Evolutionary conservation across 92 coral and sea anemone genomes (phyloP).

Genomic region (Bergia sp.): DNA sequence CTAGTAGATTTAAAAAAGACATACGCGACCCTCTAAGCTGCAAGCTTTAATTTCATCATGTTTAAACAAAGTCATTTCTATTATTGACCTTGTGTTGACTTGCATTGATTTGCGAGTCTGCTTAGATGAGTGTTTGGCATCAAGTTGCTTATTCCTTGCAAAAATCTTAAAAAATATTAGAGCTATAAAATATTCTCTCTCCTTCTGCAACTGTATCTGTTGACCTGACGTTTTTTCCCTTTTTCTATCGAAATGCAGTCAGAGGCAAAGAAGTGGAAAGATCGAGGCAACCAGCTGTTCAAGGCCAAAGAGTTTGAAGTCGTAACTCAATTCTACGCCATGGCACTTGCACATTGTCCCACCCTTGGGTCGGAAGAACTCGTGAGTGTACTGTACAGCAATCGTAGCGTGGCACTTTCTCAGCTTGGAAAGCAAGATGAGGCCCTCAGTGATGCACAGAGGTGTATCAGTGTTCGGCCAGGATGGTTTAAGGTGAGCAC

Average conservation of each 20-base stretch:
- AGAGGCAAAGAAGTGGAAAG: slow-evolving; percentile 74
- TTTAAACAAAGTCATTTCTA: too few relatives aligned
- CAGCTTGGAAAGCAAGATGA: slow-evolving; percentile 54
- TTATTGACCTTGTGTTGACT: too few relatives aligned
- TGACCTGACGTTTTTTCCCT: neutral
- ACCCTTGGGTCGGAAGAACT: slow-evolving; percentile 25
- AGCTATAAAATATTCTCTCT: neutral
- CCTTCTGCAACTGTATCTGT: neutral
- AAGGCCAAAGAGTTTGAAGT: slow-evolving; percentile 55
- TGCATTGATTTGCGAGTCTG: too few relatives aligned
- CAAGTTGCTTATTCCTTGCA: neutral
- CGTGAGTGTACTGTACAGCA: slow-evolving; percentile 70
- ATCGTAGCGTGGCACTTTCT: slow-evolving; percentile 75
- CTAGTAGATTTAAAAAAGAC: too few relatives aligned
- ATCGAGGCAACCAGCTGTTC: slow-evolving; percentile 79
- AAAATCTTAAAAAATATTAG: too few relatives aligned
- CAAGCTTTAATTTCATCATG: too few relatives aligned
- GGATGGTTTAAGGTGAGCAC: slow-evolving; percentile 79
- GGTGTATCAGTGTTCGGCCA: slow-evolving; percentile 61
- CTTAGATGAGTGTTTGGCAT: too few relatives aligned
- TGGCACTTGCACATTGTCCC: slow-evolving; percentile 76
- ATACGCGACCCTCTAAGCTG: too few relatives aligned
- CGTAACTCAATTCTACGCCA: slow-evolving; percentile 68
- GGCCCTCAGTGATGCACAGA: slow-evolving; percentile 72
- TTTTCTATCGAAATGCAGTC: slow-evolving; percentile 32